Evolutionary conservation across 1,140 invertebrate species (phyloP), one percentile per base, ranked within the genome.

Genomic region (Leptopilina boulardi): DNA sequence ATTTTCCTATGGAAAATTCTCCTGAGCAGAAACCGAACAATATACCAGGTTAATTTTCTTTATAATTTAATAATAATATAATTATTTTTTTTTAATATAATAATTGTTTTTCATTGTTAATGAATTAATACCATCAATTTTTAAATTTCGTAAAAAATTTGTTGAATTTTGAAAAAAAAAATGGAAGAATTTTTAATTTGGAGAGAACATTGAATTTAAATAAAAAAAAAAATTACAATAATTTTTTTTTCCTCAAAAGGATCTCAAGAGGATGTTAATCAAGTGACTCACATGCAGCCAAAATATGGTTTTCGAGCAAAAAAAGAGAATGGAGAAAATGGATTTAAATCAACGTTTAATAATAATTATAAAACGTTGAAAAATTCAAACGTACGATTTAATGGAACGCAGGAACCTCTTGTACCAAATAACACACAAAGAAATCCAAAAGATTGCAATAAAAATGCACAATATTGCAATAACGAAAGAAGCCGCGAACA

Each of bases 1-100:
- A 74, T 75, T 79, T 42, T 59, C 76, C 77, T 74, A 66, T 72
- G 56, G 75, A 79, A 74, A 77, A 76, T 77, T 73, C 74, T 77
- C 70, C 51, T 77, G 1, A 59, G 73, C 23, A 56, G 70, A 73
- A 79, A 70, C 5, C 23, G 51, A 54, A 56, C 2, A 81, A 76
- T 18, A 76, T 59, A 38, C n/a, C 56, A 23, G 56, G 56, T 66
- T 23, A 13, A 1, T 59, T 30, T 26, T 30, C 15, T 19, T 11
- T 51, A 47, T 47, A 47, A n/a, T 47, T 15, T n/a, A 47, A 13
- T 13, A 15, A 47, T 18, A 13, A 47, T 47, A n/a, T n/a, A n/a
- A n/a, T n/a, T n/a, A n/a, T n/a, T n/a, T n/a, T n/a, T n/a, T n/a
- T n/a, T n/a, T n/a, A n/a, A n/a, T n/a, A n/a, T n/a, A n/a, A n/a